Conservation (phyloP, 1,140 invertebrate species). For the Eurytemora carolleeae region DNA sequence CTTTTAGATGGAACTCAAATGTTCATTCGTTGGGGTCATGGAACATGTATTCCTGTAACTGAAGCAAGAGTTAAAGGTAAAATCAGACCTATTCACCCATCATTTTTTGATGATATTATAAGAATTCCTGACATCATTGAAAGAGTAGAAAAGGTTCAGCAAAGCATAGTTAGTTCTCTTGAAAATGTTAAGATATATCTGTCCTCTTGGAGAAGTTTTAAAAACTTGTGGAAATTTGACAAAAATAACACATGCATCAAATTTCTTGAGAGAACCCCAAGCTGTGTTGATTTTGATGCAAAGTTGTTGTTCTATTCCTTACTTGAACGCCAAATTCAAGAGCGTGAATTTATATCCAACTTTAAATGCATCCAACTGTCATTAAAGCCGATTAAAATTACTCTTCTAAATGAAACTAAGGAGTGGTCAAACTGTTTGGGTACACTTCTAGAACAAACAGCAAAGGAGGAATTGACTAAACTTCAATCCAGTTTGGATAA, state of each 20-base stretch:
- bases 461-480: not conserved
- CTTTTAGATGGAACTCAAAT: slow-evolving; percentile 35
- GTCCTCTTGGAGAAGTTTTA: slow-evolving; percentile 51
- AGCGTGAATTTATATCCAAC: not conserved
- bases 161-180: slow-evolving; percentile 38
- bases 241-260: slow-evolving; percentile 49
- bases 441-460: slow-evolving; percentile 5
- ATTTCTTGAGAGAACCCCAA: slow-evolving; percentile 30
- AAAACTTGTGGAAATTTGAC: slow-evolving; percentile 55
- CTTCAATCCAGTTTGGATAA: not conserved
- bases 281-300: slow-evolving; percentile 13
- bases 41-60: slow-evolving; percentile 50
- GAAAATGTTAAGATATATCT: slow-evolving; percentile 40
- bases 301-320: slow-evolving; percentile 11
- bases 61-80: slow-evolving; percentile 30
- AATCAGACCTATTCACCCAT: slow-evolving; percentile 35
- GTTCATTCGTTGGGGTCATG: slow-evolving; percentile 61
- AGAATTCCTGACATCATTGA: slow-evolving; percentile 42
- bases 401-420: slow-evolving; percentile 1
- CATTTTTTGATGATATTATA: slow-evolving; percentile 54
- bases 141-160: slow-evolving; percentile 40
- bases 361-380: not conserved
- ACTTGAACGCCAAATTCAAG: not conserved
- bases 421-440: slow-evolving; percentile 11
- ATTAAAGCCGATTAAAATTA: not conserved